phyloP scores from a whole-genome alignment of 2,113 vertebrate genomes.

The Halcyon malimbica region DNA sequence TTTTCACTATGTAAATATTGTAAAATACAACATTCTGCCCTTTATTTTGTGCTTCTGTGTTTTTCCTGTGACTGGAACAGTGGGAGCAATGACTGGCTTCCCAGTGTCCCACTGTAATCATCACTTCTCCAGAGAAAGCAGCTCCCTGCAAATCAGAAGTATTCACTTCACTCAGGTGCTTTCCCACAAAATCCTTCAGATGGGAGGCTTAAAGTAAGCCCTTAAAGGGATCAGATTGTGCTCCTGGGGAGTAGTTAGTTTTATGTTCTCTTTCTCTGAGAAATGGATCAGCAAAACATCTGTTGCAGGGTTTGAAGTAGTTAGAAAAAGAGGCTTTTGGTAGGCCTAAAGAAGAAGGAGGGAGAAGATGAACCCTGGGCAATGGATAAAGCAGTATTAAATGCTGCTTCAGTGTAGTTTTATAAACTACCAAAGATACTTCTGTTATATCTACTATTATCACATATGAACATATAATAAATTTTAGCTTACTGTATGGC shows the following conservation, averaged over 20 bases:
- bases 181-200: constrained; percentile 51
- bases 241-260: constrained; percentile 8
- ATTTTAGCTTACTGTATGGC: background rate
- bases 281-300: constrained; percentile 48
- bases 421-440: background rate
- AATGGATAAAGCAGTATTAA: background rate
- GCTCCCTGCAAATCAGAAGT: constrained; percentile 10
- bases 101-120: background rate
- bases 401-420: background rate
- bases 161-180: constrained; percentile 46
- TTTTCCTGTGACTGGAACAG: background rate
- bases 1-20: background rate
- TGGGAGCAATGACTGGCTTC: background rate
- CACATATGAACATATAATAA: background rate
- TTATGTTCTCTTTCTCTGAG: constrained; percentile 21
- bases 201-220: constrained; percentile 21
- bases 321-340: constrained; percentile 12
- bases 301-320: background rate
- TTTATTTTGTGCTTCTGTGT: background rate
- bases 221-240: constrained; percentile 38
- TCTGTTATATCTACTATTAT: background rate
- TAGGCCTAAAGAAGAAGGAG: background rate
- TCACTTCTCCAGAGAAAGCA: constrained; percentile 11
- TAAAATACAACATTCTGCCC: background rate
- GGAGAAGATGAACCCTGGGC: background rate